These are phyloP conservation scores for Sinotaia quadrata DNA, from an alignment of 2,888 invertebrate genomes.

Conservation along the genomic window DNA sequence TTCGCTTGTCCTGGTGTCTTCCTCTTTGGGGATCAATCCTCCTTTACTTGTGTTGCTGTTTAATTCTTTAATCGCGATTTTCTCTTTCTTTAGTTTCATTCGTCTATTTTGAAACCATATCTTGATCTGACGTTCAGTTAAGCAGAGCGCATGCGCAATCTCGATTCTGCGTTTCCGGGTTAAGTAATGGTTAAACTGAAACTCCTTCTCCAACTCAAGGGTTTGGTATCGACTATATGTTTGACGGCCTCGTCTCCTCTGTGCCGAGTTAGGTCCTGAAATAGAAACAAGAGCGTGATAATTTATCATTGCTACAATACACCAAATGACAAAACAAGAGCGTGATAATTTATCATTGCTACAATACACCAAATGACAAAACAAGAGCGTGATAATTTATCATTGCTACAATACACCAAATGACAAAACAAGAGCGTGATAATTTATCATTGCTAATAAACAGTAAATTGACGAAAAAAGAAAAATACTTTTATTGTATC, in stretches of 20 bases:
- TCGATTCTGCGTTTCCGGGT: slow-evolving; percentile 96
- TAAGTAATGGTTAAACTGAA: slow-evolving; percentile 98
- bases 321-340: no score
- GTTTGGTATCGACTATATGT: slow-evolving; percentile 98
- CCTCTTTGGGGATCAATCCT: slow-evolving; percentile 32
- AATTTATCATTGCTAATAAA: no score
- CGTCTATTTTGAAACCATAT: slow-evolving; percentile 88
- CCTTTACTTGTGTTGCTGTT: slow-evolving; percentile 33
- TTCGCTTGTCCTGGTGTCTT: slow-evolving; percentile 25
- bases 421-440: not conserved
- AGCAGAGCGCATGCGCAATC: slow-evolving; percentile 95
- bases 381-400: not conserved
- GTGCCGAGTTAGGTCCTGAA: slow-evolving; percentile 74
- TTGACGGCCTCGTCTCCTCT: slow-evolving; percentile 93
- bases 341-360: not conserved
- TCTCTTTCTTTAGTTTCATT: slow-evolving; percentile 98
- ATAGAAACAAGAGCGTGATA: not conserved
- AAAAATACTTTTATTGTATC: no score
- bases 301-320: no score
- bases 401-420: no score
- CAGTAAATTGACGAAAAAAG: no score
- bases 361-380: no score
- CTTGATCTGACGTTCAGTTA: slow-evolving; percentile 91
- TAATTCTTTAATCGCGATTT: slow-evolving; percentile 38
- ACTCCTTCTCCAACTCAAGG: slow-evolving; percentile 96